Conservation (phyloP, 2,113 vertebrate species). For the Notiomystis cincta region DNA sequence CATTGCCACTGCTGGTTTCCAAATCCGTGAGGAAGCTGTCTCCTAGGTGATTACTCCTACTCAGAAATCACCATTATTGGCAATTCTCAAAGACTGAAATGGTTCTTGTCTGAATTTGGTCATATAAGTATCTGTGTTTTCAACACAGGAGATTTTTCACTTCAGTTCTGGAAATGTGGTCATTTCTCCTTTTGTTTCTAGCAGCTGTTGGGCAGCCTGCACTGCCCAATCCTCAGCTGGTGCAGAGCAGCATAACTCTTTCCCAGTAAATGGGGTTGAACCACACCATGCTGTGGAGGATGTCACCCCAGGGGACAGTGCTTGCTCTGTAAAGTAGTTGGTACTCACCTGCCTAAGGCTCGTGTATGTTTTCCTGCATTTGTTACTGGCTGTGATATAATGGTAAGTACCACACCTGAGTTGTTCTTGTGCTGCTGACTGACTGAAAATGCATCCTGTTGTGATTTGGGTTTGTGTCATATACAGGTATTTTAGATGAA, state of each 20-base stretch:
- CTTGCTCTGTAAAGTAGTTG: background rate
- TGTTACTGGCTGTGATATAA: background rate
- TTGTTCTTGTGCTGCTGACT: background rate
- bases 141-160: background rate
- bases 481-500: background rate
- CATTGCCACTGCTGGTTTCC: background rate
- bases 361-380: background rate
- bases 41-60: background rate
- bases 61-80: background rate
- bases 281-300: accelerated
- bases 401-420: accelerated
- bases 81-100: background rate
- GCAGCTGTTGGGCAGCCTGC: background rate
- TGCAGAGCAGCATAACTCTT: background rate
- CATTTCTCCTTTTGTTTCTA: background rate
- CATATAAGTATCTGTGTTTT: background rate
- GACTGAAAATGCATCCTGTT: background rate
- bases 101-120: background rate
- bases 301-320: background rate
- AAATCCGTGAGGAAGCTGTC: background rate
- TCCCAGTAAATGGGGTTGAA: background rate
- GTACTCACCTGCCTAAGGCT: background rate
- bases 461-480: background rate
- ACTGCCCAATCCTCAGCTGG: background rate
- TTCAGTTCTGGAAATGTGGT: background rate